These are phyloP conservation scores for Parnassius glacialis DNA, from an alignment of 2,888 invertebrate species.

Conservation along the genomic window DNA sequence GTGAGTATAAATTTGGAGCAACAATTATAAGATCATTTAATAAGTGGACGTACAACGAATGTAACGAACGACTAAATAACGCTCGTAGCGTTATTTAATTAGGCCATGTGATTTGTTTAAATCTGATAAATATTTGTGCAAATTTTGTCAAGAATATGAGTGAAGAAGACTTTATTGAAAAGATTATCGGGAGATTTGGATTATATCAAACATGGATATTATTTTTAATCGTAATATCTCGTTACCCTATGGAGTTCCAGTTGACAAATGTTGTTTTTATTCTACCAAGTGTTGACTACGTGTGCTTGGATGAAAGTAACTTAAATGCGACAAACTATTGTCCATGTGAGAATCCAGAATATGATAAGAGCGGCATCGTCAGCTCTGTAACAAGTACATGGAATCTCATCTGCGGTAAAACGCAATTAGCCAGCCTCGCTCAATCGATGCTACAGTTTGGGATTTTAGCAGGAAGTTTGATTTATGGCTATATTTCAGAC, in stretches of 20 bases:
- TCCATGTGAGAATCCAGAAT: slow-evolving; percentile 71
- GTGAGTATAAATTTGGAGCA: too few relatives aligned
- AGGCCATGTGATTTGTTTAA: too few relatives aligned
- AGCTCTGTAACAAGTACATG: slow-evolving; percentile 82
- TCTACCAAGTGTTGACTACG: slow-evolving; percentile 74
- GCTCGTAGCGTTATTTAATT: too few relatives aligned
- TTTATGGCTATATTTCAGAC: slow-evolving; percentile 77
- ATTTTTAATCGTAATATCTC: slow-evolving; percentile 70
- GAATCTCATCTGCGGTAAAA: slow-evolving; percentile 81
- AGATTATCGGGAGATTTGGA: slow-evolving; percentile 77
- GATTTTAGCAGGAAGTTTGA: slow-evolving; percentile 76
- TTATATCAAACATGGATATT: slow-evolving; percentile 78
- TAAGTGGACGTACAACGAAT: too few relatives aligned
- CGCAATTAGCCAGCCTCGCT: slow-evolving; percentile 75
- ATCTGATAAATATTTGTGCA: too few relatives aligned
- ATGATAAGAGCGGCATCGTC: slow-evolving; percentile 73
- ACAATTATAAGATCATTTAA: too few relatives aligned
- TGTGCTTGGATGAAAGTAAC: slow-evolving; percentile 58
- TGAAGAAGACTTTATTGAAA: slow-evolving; percentile 56
- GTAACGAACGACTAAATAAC: too few relatives aligned
- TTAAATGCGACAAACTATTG: slow-evolving; percentile 62
- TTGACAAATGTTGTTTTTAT: slow-evolving; percentile 79
- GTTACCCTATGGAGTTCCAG: slow-evolving; percentile 80
- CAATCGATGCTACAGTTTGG: slow-evolving; percentile 81
- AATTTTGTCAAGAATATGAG: slow-evolving; percentile 26